Evolutionary conservation across 2,888 invertebrate genomes (phyloP).

Genomic region (Oxycera nigricornis): DNA sequence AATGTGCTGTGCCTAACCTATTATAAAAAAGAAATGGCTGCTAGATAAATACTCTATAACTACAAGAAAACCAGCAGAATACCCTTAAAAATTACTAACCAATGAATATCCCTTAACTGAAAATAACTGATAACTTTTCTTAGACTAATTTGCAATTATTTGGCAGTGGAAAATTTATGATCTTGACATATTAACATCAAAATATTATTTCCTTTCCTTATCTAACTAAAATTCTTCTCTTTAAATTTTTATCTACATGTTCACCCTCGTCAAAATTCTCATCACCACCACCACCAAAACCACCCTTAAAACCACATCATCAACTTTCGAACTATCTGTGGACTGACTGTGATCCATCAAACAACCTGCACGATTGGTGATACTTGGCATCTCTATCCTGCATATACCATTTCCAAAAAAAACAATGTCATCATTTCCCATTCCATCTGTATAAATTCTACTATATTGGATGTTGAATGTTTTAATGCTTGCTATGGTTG

Average conservation of each 20-base stretch:
- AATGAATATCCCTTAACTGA: too few relatives aligned
- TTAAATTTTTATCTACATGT: slow-evolving; percentile 9
- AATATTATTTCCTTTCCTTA: background rate
- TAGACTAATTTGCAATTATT: too few relatives aligned
- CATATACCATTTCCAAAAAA: background rate
- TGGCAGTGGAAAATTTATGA: background rate
- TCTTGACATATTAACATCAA: background rate
- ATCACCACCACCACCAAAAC: slow-evolving; percentile 38
- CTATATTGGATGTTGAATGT: slow-evolving; percentile 36
- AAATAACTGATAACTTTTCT: too few relatives aligned
- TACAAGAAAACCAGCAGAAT: too few relatives aligned
- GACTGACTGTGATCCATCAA: slow-evolving; percentile 1
- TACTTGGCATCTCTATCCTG: background rate
- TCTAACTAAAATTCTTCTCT: background rate
- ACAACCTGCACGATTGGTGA: slow-evolving; percentile 29
- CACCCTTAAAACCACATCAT: slow-evolving; percentile 4
- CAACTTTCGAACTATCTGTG: slow-evolving; percentile 17
- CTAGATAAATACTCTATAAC: too few relatives aligned
- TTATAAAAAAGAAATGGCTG: too few relatives aligned
- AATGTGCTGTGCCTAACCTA: too few relatives aligned
- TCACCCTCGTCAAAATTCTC: slow-evolving; percentile 38
- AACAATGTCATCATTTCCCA: background rate
- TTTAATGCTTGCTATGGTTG: slow-evolving; percentile 35
- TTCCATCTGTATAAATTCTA: slow-evolving; percentile 3
- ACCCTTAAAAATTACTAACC: too few relatives aligned